These are phyloP conservation scores for Phyto melanocephala DNA, from an alignment of 2,888 invertebrate genomes.

Conservation along the genomic window DNA sequence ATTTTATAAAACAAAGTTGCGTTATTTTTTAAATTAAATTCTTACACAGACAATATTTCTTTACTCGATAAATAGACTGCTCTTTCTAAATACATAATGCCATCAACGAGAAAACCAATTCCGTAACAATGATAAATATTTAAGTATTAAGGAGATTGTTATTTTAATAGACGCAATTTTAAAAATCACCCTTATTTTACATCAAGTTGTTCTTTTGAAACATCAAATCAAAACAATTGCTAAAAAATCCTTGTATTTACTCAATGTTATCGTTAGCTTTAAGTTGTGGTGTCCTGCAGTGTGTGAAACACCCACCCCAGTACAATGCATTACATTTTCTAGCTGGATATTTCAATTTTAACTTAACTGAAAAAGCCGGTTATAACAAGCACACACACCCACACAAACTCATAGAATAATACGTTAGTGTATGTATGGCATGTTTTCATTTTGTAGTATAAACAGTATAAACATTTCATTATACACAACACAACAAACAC, in stretches of 20 bases:
- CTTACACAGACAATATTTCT: too few species aligned
- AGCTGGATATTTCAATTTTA: slow-evolving; percentile 34
- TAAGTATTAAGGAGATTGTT: too few species aligned
- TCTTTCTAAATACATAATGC: too few species aligned
- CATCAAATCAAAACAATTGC: slow-evolving; percentile 3
- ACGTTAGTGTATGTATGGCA: background rate
- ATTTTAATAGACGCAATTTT: background rate
- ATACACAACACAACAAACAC: slow-evolving; percentile 16
- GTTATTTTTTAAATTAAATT: too few species aligned
- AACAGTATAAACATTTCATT: slow-evolving; percentile 54
- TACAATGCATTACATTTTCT: slow-evolving; percentile 19
- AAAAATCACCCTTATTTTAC: background rate
- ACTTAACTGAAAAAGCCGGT: slow-evolving; percentile 11
- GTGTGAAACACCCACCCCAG: background rate
- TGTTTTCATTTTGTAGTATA: slow-evolving; percentile 51
- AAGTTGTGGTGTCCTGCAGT: slow-evolving; percentile 34
- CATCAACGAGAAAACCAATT: too few species aligned
- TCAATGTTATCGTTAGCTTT: slow-evolving; percentile 11
- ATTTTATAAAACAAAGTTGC: too few species aligned
- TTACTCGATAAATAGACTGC: too few species aligned
- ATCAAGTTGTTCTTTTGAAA: slow-evolving; percentile 9
- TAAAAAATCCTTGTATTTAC: background rate
- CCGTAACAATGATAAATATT: too few species aligned
- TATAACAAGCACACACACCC: background rate
- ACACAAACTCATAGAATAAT: background rate